A percentile compares a stretch with the other conserved stretches of the same genome.
phyloP scores from a whole-genome alignment of 2,113 vertebrate species.

The Pluvianellus socialis region DNA sequence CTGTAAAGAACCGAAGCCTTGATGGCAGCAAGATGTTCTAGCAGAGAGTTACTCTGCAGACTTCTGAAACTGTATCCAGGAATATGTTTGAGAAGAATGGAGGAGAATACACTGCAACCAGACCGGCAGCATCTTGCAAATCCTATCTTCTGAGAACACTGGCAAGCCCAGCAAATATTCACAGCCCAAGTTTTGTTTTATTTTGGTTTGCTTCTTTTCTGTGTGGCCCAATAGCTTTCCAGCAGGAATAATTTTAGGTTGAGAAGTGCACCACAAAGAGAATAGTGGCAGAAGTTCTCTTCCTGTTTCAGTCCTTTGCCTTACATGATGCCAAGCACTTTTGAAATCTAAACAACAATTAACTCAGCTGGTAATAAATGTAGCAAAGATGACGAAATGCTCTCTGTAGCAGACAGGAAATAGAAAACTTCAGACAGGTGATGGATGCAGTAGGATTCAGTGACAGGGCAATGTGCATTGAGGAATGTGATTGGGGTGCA shows the following conservation, averaged over 20 bases:
- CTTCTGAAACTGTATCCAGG: neutral
- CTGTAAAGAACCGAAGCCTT: slow-evolving; percentile 16
- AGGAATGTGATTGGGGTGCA: neutral
- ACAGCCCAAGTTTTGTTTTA: neutral
- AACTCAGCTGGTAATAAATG: neutral
- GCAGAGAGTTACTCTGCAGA: neutral
- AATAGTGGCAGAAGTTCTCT: neutral
- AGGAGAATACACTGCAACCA: neutral
- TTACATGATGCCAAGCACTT: neutral
- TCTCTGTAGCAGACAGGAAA: neutral
- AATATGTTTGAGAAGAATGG: neutral
- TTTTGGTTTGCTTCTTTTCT: neutral
- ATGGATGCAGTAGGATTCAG: neutral
- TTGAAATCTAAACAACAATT: neutral
- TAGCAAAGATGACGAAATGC: neutral
- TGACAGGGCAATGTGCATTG: neutral
- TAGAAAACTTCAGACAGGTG: neutral
- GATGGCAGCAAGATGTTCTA: slow-evolving; percentile 6
- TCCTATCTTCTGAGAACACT: neutral
- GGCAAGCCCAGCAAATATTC: neutral
- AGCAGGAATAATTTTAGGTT: neutral
- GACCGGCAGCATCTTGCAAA: neutral
- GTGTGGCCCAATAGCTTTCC: neutral
- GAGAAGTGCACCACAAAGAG: neutral
- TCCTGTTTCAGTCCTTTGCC: neutral